These are phyloP conservation scores for Sinonovacula constricta DNA, from an alignment of 1,140 invertebrate genomes.

Conservation along the genomic window DNA sequence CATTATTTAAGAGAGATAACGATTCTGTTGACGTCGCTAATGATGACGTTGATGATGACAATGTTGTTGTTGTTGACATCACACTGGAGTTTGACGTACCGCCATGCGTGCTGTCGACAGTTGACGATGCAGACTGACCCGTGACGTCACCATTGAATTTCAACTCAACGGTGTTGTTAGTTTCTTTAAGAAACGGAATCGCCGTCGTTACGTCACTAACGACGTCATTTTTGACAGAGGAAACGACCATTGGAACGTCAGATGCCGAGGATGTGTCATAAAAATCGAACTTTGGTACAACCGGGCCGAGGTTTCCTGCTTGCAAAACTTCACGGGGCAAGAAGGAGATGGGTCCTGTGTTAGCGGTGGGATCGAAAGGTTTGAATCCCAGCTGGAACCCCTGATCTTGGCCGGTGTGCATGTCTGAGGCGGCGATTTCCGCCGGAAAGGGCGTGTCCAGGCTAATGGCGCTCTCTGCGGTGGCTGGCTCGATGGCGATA, in stretches of 20 bases:
- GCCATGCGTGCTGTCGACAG: background rate
- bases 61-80: too few relatives aligned
- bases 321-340: slow-evolving; percentile 20
- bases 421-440: background rate
- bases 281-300: slow-evolving; percentile 44
- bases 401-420: background rate
- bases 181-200: background rate
- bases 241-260: too few relatives aligned
- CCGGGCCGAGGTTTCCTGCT: slow-evolving; percentile 38
- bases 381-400: slow-evolving; percentile 5
- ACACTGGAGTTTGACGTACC: too few relatives aligned
- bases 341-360: slow-evolving; percentile 10
- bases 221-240: too few relatives aligned
- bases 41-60: too few relatives aligned
- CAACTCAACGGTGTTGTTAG: slow-evolving; percentile 22
- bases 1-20: too few relatives aligned
- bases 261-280: slow-evolving; percentile 33
- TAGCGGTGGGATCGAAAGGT: background rate
- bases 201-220: too few relatives aligned
- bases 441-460: background rate
- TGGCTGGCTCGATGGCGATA: slow-evolving; percentile 56
- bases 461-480: background rate
- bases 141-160: slow-evolving; percentile 22
- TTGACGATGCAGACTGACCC: background rate
- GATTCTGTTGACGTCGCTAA: too few relatives aligned